A percentile compares a stretch with the other conserved stretches of the same genome.
Conservation (phyloP, 2,797 vertebrate genomes). For the Arvicola amphibius region DNA sequence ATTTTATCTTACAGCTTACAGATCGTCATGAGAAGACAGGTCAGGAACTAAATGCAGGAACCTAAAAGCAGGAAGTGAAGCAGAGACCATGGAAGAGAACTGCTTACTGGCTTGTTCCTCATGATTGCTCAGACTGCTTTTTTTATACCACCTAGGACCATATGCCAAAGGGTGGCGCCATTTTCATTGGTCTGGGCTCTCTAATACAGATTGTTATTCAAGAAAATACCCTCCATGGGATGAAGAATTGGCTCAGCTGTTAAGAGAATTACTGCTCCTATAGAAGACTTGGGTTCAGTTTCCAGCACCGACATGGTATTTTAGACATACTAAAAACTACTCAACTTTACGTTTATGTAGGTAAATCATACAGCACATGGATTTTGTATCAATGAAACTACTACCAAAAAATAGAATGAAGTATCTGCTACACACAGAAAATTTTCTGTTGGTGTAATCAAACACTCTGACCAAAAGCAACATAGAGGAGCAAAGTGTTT, state of each 20-base stretch:
- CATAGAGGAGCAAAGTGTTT: neutral
- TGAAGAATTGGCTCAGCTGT: neutral
- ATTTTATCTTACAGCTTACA: neutral
- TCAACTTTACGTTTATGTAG: neutral
- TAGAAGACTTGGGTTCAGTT: neutral
- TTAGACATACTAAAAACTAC: neutral
- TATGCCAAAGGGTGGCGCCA: neutral
- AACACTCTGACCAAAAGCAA: neutral
- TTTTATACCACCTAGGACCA: neutral
- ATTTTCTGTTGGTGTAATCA: neutral
- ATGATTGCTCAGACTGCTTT: neutral
- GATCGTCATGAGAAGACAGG: neutral
- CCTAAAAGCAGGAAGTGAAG: neutral
- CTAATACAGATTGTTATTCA: neutral
- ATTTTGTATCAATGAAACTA: slow-evolving; percentile 26
- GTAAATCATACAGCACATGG: neutral
- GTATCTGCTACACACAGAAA: slow-evolving; percentile 30
- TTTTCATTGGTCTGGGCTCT: neutral
- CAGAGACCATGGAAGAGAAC: neutral
- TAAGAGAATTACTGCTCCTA: neutral
- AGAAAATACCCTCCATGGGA: neutral
- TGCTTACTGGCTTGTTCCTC: neutral
- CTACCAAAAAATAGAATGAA: slow-evolving; percentile 32
- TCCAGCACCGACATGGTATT: neutral
- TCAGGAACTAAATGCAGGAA: neutral